Evolutionary conservation across 2,888 invertebrate genomes (phyloP), one percentile per base, ranked within the genome.

Genomic region (Malacosoma neustria): DNA sequence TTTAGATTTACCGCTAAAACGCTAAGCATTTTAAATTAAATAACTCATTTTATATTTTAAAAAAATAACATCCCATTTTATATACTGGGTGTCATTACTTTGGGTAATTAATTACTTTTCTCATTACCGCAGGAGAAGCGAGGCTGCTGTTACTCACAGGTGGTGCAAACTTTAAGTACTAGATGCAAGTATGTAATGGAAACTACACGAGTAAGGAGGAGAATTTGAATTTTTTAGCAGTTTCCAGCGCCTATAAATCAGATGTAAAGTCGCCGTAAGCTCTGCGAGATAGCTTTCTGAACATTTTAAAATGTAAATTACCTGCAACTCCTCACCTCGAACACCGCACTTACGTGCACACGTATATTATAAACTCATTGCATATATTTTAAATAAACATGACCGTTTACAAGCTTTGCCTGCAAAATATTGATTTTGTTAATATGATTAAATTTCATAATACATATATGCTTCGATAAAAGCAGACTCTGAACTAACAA

Each of bases 191-290:
- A 43, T 46, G 54, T 54, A 69, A 68, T 67, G 57, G 61, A 51
- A 61, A 58, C 58, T 58, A 60, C 61, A 56, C 48, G 44, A 40
- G 38, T 40, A 55, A 53, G 57, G 61, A 44, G 57, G 44, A 45
- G 69, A 81, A 82, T 82, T 82, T 82, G 66, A 84, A 82, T 81
- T 76, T 84, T 81, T 80, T 76, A 61, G 72, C 79, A 72, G 73
- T 82, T 81, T 80, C 79, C 79, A 82, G 72, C 50, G 74, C 69
- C 73, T 80, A 80, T 84, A 84, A 84, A 84, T 84, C 81, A 82
- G 68, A 57, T 57, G 72, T 51, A 73, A 75, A 76, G 77, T 74
- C 80, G 63, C 70, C 65, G 57, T 79, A 79, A 81, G 81, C 80
- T 74, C 77, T 68, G 47, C 51, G 58, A 63, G 73, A 74, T 72